phyloP scores from a whole-genome alignment of 2,113 vertebrate genomes.

The Camelus dromedarius region DNA sequence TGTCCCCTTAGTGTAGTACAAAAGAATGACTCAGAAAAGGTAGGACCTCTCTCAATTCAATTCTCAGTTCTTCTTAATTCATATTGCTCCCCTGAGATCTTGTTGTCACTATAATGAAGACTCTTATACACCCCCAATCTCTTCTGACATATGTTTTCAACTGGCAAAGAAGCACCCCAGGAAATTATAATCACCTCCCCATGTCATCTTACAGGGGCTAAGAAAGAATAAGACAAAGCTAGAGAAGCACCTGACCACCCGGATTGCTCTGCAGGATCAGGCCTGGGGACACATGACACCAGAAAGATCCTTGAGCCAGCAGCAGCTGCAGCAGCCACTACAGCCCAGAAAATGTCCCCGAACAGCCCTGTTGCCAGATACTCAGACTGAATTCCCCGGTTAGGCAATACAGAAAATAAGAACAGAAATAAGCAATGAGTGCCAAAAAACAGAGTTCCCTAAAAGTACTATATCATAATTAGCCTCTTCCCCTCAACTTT shows the following conservation, averaged over 20 bases:
- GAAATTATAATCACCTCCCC: not conserved
- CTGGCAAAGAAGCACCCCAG: not conserved
- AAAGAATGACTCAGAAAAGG: not conserved
- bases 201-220: not conserved
- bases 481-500: not conserved
- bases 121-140: not conserved
- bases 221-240: not conserved
- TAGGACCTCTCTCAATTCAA: not conserved
- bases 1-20: not conserved
- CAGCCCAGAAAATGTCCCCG: not conserved
- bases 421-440: not conserved
- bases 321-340: not conserved
- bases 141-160: not conserved
- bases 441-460: not conserved
- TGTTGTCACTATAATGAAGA: not conserved
- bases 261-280: not conserved
- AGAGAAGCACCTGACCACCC: not conserved
- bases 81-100: not conserved
- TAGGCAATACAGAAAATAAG: not conserved
- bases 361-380: not conserved
- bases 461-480: not conserved
- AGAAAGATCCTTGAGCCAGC: not conserved
- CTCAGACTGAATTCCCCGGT: not conserved
- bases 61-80: not conserved
- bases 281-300: not conserved